phyloP scores from a whole-genome alignment of 2,113 vertebrate species.

The Motacilla tschutschensis region DNA sequence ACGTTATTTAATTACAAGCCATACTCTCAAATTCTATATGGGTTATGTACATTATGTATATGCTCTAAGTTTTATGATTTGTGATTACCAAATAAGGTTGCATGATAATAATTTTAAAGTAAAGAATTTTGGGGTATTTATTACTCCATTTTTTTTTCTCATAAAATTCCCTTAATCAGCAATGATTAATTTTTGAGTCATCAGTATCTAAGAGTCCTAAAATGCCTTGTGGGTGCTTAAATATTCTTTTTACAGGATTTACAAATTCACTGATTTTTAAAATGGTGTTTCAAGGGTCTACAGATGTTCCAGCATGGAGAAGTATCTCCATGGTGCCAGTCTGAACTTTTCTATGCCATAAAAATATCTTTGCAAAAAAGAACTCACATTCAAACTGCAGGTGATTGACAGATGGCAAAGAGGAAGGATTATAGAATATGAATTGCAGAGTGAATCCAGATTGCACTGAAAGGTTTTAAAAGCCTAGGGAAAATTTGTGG shows the following conservation, averaged over 20 bases:
- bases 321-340: neutral
- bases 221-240: neutral
- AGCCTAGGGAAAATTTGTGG: neutral
- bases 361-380: neutral
- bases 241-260: slow-evolving; percentile 6
- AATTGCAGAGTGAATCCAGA: slow-evolving; percentile 1
- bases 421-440: neutral
- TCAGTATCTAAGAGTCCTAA: slow-evolving; percentile 1
- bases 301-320: neutral
- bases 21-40: neutral
- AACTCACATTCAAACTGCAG: neutral
- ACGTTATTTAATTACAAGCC: neutral
- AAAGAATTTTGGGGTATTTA: neutral
- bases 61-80: neutral
- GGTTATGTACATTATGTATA: neutral
- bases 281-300: neutral
- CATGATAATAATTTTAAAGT: neutral
- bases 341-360: neutral
- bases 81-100: neutral
- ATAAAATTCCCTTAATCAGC: slow-evolving; percentile 7
- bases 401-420: slow-evolving; percentile 19
- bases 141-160: slow-evolving; percentile 13
- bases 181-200: slow-evolving; percentile 24
- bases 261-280: slow-evolving; percentile 12
- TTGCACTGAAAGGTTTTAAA: slow-evolving; percentile 1